Evolutionary conservation across 1,140 invertebrate species (phyloP), one percentile per base, ranked within the genome.

Genomic region (Antheraea pernyi): DNA sequence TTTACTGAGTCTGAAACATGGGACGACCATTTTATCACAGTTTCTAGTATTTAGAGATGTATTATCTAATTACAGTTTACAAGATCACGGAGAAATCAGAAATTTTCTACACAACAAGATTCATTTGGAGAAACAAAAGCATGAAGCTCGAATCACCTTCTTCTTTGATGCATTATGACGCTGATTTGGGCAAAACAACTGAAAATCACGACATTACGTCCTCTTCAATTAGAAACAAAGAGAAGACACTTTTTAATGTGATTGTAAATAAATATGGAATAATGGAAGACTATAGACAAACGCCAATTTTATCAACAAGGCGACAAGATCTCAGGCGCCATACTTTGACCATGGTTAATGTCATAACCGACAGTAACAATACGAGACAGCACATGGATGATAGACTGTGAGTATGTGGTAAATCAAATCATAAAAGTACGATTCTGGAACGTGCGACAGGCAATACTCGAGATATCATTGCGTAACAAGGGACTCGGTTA

Each of bases 331-430:
- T 91, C n/a, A 77, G 76, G 70, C 53, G 70, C 30, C 82, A 89
- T 68, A 72, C 74, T 0, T 70, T 91, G 7, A 91, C 86, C 0
- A 88, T 91, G 83, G 81, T 70, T 0, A 88, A 88, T 72, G 87
- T 91, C 7, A 83, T 91, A 0, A 86, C 82, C 0, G 89, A 91
- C 19, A 88, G 81, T 67, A 91, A 91, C 65, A 80, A 88, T 5
- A 89, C 89, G 0, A 82, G 76, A 37, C 63, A 75, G 3, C 89
- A 91, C 75, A 72, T 91, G 77, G 81, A 85, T 67, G 89, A 91
- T 73, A 77, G 89, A 76, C 68, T 89, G 89, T 91, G 72, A 82
- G 88, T 85, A 30, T 30, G 22, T 30, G 4, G 22, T 2, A 30
- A 30, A 76, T 59, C 36, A 3, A 46, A 16, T n/a, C 8, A 30